A percentile compares a stretch with the other conserved stretches of the same genome.
These are phyloP conservation scores for Helarctos malayanus DNA, from an alignment of 2,797 vertebrate genomes.

Conservation along the genomic window DNA sequence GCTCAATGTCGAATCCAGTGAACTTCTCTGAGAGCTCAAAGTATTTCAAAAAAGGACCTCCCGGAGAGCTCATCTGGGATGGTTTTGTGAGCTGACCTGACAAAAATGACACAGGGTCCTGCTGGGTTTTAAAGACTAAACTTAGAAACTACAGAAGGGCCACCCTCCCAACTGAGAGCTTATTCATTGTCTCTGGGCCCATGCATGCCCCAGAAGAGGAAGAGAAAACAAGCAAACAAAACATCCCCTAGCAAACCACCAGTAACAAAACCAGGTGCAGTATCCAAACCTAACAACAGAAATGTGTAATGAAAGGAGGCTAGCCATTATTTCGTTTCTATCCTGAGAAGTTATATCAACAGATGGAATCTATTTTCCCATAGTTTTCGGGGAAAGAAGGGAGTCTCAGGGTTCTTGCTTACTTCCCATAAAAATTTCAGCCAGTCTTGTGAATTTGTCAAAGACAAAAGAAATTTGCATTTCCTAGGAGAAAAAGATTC, in stretches of 20 bases:
- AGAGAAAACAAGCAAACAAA: slow-evolving; percentile 5
- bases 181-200: neutral
- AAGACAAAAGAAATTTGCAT: slow-evolving; percentile 22
- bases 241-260: neutral
- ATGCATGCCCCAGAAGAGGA: neutral
- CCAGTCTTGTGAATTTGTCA: neutral
- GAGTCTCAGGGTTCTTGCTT: neutral
- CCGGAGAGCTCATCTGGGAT: neutral
- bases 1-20: neutral
- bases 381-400: slow-evolving; percentile 11
- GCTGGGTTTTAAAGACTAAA: slow-evolving; percentile 3
- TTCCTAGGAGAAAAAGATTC: neutral
- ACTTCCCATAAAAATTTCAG: slow-evolving; percentile 28
- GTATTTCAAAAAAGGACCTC: slow-evolving; percentile 15
- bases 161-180: neutral
- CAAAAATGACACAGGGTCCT: neutral
- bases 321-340: neutral
- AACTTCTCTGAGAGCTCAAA: neutral
- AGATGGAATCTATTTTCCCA: neutral
- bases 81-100: slow-evolving; percentile 34
- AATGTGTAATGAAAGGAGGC: neutral
- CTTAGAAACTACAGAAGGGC: slow-evolving; percentile 39
- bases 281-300: slow-evolving; percentile 15
- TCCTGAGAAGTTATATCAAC: neutral
- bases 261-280: neutral